Conservation (phyloP, 2,113 vertebrate species). For the Poeciliopsis retropinna region DNA sequence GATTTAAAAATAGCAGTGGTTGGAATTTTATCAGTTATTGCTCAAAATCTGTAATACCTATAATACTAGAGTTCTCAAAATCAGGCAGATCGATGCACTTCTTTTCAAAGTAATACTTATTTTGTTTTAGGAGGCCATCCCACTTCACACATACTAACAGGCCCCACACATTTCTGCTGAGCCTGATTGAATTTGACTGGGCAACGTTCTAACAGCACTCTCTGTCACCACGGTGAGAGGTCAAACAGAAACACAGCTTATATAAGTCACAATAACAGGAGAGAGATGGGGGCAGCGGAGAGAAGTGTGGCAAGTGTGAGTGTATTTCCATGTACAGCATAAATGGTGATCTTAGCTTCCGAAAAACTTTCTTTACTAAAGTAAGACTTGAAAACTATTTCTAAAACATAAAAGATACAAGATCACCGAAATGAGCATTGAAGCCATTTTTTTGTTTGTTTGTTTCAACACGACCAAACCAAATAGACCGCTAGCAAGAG, state of each 20-base stretch:
- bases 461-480: too few species aligned
- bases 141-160: slow-evolving; percentile 26
- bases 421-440: background rate
- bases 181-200: slow-evolving; percentile 67
- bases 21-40: too few species aligned
- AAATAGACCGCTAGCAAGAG: too few species aligned
- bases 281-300: slow-evolving; percentile 8
- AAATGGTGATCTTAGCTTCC: slow-evolving; percentile 3
- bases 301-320: background rate
- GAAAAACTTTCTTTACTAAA: background rate
- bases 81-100: background rate
- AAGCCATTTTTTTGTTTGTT: too few species aligned
- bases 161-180: slow-evolving; percentile 53
- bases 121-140: slow-evolving; percentile 18
- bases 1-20: too few species aligned
- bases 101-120: slow-evolving; percentile 26
- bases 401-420: background rate
- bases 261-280: slow-evolving; percentile 74
- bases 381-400: background rate
- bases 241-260: slow-evolving; percentile 76
- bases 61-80: background rate
- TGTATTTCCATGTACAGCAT: background rate
- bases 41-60: too few species aligned
- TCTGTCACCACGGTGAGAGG: slow-evolving; percentile 75
- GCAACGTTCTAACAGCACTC: slow-evolving; percentile 64